phyloP scores from a whole-genome alignment of 2,797 vertebrate genomes.

The Telmatherina bonti region DNA sequence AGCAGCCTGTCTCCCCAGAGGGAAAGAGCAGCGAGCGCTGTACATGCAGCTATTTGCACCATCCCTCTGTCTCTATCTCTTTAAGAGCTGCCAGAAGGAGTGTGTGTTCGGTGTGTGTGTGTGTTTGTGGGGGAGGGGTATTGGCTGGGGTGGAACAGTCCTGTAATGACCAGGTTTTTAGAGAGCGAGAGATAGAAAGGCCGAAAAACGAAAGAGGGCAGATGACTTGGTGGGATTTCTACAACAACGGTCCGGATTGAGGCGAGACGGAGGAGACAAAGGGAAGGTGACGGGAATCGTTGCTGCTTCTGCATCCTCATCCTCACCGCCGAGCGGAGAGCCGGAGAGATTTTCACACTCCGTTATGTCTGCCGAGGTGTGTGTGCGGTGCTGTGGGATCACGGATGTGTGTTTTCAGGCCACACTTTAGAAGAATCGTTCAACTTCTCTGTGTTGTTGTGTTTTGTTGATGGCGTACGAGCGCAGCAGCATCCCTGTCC shows the following conservation, averaged over 20 bases:
- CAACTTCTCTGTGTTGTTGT: constrained; percentile 55
- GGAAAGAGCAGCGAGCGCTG: constrained; percentile 53
- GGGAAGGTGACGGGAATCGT: constrained; percentile 54
- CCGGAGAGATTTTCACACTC: constrained; percentile 62
- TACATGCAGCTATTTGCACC: constrained; percentile 57
- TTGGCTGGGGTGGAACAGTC: constrained; percentile 83
- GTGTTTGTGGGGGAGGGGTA: constrained; percentile 78
- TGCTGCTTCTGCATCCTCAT: constrained; percentile 52
- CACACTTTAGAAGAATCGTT: constrained; percentile 60
- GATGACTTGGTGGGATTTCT: constrained; percentile 80
- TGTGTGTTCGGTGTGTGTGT: constrained; percentile 58
- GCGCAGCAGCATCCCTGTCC: constrained; percentile 59
- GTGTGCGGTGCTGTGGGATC: constrained; percentile 36
- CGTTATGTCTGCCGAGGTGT: constrained; percentile 68
- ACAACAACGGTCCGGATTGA: constrained; percentile 64
- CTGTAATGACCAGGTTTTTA: constrained; percentile 86
- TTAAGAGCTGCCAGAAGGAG: constrained; percentile 86
- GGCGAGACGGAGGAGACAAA: constrained; percentile 56
- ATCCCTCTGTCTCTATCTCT: constrained; percentile 88
- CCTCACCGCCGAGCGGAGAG: constrained; percentile 64
- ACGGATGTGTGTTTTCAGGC: constrained; percentile 73
- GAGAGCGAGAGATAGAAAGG: constrained; percentile 74
- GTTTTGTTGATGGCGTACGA: constrained; percentile 44
- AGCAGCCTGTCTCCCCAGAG: constrained; percentile 71
- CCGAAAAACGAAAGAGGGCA: constrained; percentile 73